phyloP scores from a whole-genome alignment of 2,797 vertebrate genomes.

The Antrozous pallidus region DNA sequence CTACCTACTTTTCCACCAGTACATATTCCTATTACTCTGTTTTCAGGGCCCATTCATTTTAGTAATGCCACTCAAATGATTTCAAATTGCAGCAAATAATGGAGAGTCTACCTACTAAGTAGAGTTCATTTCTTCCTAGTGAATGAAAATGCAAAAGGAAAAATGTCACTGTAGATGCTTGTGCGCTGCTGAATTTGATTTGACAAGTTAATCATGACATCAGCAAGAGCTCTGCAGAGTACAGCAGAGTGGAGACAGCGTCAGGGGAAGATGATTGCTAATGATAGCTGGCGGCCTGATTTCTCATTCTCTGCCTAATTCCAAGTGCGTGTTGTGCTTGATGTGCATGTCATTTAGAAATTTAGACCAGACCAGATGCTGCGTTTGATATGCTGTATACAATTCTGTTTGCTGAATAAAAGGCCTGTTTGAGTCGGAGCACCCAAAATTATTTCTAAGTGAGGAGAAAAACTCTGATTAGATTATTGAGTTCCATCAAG shows the following conservation, averaged over 20 bases:
- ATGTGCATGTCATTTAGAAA: conserved; percentile 21
- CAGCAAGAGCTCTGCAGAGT: background rate
- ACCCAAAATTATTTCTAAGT: conserved; percentile 5
- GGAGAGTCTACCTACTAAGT: background rate
- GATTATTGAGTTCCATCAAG: background rate
- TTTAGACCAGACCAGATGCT: conserved; percentile 12
- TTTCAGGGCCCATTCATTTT: conserved; percentile 41
- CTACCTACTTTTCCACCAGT: background rate
- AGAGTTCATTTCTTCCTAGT: background rate
- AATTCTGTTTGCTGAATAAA: background rate
- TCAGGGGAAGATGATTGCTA: background rate
- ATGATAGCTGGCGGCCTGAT: background rate
- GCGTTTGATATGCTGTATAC: background rate
- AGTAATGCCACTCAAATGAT: background rate
- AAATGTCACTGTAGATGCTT: background rate
- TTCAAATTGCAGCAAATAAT: conserved; percentile 34
- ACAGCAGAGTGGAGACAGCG: background rate
- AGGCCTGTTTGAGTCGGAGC: background rate
- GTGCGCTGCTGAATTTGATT: conserved; percentile 5
- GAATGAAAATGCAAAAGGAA: conserved; percentile 34
- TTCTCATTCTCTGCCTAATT: conserved; percentile 37
- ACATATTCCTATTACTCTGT: background rate
- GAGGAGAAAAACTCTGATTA: background rate
- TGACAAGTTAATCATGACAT: conserved; percentile 42
- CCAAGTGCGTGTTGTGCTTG: background rate